Percentiles rank a stretch among this genome's conserved stretches.
Evolutionary conservation across 2,113 vertebrate species (phyloP).

Genomic region (Brachyhypopomus gauderio): DNA sequence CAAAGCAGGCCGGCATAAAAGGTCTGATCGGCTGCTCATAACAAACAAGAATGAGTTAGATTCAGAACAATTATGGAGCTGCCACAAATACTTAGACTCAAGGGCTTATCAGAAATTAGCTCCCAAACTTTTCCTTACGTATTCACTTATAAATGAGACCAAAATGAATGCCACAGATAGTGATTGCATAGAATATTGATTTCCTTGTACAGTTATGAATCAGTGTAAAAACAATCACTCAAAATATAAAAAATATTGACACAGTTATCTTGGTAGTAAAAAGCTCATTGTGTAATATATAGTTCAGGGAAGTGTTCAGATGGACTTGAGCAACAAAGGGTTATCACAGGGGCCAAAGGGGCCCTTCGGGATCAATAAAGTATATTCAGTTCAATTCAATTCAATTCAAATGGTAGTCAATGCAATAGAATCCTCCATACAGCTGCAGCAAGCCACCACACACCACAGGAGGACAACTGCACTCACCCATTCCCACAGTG

Average conservation of each 20-base stretch:
- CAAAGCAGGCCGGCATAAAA: neutral
- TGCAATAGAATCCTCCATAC: slow-evolving; percentile 41
- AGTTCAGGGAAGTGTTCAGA: slow-evolving; percentile 9
- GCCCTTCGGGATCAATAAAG: too few species aligned
- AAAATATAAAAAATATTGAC: neutral
- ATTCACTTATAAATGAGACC: neutral
- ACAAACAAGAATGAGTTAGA: slow-evolving; percentile 11
- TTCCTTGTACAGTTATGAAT: neutral
- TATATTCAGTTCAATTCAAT: too few species aligned
- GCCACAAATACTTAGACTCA: neutral
- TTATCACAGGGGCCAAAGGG: slow-evolving; percentile 58
- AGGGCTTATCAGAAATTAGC: neutral
- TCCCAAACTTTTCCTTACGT: neutral
- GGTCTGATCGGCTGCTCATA: neutral
- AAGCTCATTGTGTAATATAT: slow-evolving; percentile 8
- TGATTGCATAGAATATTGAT: too few species aligned
- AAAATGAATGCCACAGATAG: neutral
- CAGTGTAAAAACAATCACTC: neutral
- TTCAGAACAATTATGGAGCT: neutral
- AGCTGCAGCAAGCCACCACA: slow-evolving; percentile 45
- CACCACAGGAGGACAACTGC: slow-evolving; percentile 17
- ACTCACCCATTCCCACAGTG: neutral
- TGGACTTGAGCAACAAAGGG: slow-evolving; percentile 46
- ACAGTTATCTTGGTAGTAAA: neutral
- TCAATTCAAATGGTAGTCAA: slow-evolving; percentile 62